A percentile compares a stretch with the other conserved stretches of the same genome.
phyloP scores from a whole-genome alignment of 2,888 invertebrate genomes.

The Phyto melanocephala region DNA sequence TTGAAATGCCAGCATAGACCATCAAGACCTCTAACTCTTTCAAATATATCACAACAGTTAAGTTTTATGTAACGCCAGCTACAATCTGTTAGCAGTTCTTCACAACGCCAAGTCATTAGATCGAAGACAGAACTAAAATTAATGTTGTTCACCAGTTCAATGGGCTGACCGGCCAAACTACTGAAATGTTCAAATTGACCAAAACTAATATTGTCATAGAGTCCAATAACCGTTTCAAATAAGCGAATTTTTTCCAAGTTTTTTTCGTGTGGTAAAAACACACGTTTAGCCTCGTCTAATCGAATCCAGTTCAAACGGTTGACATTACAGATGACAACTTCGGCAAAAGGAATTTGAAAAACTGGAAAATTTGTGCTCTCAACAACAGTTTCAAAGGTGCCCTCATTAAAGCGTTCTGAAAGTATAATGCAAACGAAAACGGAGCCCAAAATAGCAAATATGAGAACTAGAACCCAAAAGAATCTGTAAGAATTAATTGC shows the following conservation, averaged over 20 bases:
- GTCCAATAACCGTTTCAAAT: constrained; percentile 72
- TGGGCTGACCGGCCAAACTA: constrained; percentile 66
- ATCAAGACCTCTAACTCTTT: constrained; percentile 77
- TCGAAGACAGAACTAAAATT: constrained; percentile 74
- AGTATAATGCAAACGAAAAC: constrained; percentile 74
- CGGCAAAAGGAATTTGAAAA: constrained; percentile 75
- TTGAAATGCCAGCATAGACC: constrained; percentile 80
- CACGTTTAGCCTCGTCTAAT: constrained; percentile 70
- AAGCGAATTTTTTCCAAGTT: constrained; percentile 63
- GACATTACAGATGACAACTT: constrained; percentile 76
- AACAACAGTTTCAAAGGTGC: constrained; percentile 76
- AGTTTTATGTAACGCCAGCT: constrained; percentile 77
- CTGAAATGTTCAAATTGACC: constrained; percentile 73
- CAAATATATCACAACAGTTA: constrained; percentile 79
- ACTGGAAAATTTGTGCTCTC: constrained; percentile 76
- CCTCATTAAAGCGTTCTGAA: constrained; percentile 74
- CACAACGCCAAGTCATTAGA: constrained; percentile 77
- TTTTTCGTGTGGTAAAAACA: constrained; percentile 71
- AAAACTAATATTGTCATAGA: constrained; percentile 73
- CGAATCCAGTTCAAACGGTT: constrained; percentile 77
- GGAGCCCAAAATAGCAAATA: constrained; percentile 73
- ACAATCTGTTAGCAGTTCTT: constrained; percentile 77
- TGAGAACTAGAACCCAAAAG: constrained; percentile 73
- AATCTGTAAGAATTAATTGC: constrained; percentile 60
- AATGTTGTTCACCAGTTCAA: constrained; percentile 70